These are phyloP conservation scores for Metacarcinus magister DNA, from an alignment of 2,888 invertebrate species.

Conservation along the genomic window DNA sequence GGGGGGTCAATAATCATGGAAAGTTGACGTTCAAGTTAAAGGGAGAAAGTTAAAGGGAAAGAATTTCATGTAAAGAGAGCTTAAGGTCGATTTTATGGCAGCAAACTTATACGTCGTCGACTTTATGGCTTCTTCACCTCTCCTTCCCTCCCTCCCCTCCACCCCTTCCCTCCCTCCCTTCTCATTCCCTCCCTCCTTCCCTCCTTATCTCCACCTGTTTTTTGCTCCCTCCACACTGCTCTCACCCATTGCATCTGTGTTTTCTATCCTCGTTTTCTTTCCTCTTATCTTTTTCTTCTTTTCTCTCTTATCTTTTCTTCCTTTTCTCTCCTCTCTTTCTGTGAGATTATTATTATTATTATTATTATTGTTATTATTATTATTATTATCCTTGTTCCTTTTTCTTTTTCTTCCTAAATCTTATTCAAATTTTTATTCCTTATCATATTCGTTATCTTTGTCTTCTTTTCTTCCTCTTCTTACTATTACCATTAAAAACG, in stretches of 20 bases:
- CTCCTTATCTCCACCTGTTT: background rate
- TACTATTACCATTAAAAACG: background rate
- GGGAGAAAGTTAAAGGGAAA: background rate
- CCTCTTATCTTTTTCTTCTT: background rate
- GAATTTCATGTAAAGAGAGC: slow-evolving; percentile 12
- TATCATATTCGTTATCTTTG: too few relatives aligned
- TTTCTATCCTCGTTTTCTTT: background rate
- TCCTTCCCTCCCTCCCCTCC: background rate
- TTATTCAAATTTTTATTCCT: too few relatives aligned
- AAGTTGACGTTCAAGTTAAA: slow-evolving; percentile 15
- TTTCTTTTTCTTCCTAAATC: too few relatives aligned
- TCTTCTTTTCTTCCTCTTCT: too few relatives aligned
- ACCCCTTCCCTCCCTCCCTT: background rate
- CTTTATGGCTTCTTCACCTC: background rate
- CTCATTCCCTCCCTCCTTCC: background rate
- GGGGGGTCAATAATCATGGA: background rate
- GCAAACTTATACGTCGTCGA: background rate
- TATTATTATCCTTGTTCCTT: background rate
- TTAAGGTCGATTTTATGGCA: slow-evolving; percentile 1
- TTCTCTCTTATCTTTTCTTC: background rate
- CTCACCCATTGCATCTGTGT: background rate
- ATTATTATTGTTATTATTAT: too few relatives aligned
- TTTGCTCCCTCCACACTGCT: background rate
- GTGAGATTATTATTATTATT: background rate
- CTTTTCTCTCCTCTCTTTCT: background rate